A percentile compares a stretch with the other conserved stretches of the same genome.
These are phyloP conservation scores for Papilio dardanus DNA, from an alignment of 1,140 invertebrate species.

Conservation along the genomic window DNA sequence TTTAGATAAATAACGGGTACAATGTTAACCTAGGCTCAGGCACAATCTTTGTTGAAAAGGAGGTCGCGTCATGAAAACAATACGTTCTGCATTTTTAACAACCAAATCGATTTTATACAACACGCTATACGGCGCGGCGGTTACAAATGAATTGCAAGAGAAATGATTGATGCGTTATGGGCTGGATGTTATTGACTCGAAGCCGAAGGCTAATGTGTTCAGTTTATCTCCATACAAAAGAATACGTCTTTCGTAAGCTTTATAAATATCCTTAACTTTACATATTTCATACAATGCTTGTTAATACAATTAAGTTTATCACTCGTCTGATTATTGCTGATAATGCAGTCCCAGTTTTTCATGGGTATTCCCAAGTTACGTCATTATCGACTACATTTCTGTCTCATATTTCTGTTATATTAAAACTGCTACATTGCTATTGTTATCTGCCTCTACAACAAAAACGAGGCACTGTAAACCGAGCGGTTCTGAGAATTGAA, in stretches of 20 bases:
- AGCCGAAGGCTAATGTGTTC: background rate
- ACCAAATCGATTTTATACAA: constrained; percentile 25
- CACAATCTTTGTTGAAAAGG: constrained; percentile 3
- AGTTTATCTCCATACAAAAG: background rate
- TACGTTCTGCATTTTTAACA: constrained; percentile 24
- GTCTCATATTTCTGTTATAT: constrained; percentile 8
- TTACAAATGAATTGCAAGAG: background rate
- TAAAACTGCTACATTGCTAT: constrained; percentile 8
- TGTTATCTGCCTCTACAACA: background rate
- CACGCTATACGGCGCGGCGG: background rate
- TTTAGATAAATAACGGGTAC: background rate
- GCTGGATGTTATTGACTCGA: background rate
- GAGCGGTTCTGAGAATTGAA: background rate
- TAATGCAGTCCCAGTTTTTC: background rate
- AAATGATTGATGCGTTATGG: constrained; percentile 18
- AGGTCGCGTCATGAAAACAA: constrained; percentile 22
- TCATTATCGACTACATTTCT: background rate
- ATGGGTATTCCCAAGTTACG: background rate
- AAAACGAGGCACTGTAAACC: background rate
- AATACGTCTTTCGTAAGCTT: background rate
- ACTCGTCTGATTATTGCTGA: background rate
- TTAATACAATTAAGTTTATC: background rate
- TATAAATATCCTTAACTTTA: background rate
- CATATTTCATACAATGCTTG: too few relatives aligned
- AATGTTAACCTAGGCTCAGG: constrained; percentile 10